Conservation (phyloP, 2,888 invertebrate species). For the Amorpha juglandis region DNA sequence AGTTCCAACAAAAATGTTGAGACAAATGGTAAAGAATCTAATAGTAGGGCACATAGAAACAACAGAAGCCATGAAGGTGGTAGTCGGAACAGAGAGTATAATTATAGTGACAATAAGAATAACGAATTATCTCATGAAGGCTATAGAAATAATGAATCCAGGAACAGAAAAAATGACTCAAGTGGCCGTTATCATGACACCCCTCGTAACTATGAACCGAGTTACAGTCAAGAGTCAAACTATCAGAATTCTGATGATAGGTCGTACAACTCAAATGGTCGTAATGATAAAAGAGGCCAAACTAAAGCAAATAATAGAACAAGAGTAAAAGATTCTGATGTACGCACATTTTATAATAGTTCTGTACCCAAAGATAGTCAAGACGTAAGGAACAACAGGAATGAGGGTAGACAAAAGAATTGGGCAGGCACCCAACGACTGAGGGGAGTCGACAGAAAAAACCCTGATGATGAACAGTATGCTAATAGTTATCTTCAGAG, state of each 20-base stretch:
- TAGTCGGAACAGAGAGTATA: conserved; percentile 47
- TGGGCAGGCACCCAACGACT: conserved; percentile 69
- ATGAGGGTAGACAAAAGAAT: conserved; percentile 60
- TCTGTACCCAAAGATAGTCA: conserved; percentile 65
- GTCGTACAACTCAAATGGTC: conserved; percentile 38
- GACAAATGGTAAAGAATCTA: conserved; percentile 39
- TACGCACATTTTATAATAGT: conserved; percentile 74
- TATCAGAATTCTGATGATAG: conserved; percentile 37
- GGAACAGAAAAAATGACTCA: conserved; percentile 41
- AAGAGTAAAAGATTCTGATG: conserved; percentile 67
- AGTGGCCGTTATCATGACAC: conserved; percentile 41
- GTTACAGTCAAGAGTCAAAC: conserved; percentile 40
- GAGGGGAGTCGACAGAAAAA: conserved; percentile 57
- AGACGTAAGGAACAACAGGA: conserved; percentile 64
- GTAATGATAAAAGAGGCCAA: conserved; percentile 59
- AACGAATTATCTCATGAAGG: conserved; percentile 29
- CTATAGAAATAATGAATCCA: conserved; percentile 42
- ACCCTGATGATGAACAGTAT: conserved; percentile 73
- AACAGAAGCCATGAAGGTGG: conserved; percentile 49
- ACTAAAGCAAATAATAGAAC: conserved; percentile 59
- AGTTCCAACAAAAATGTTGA: conserved; percentile 49
- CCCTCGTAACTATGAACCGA: conserved; percentile 42
- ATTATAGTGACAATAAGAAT: conserved; percentile 42
- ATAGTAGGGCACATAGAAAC: conserved; percentile 47
- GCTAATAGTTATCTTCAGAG: conserved; percentile 64